Base-by-base conservation (phyloP, 2,113 vertebrate species). In the Cyanoliseus patagonus region DNA sequence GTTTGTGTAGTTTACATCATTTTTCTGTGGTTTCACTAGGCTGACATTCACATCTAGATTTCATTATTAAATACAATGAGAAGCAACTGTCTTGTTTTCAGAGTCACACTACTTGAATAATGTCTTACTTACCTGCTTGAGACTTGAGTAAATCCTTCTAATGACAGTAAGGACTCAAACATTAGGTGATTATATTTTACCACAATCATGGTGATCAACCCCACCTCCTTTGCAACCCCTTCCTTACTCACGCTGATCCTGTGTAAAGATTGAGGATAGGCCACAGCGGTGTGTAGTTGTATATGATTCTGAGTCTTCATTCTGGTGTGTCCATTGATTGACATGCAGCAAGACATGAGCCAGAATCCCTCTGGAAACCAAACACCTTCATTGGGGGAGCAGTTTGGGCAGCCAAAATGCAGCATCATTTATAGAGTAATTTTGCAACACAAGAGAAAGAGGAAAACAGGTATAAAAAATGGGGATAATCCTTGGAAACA, bases 131-230 rank as follows among this genome's bases (percentile, higher is more conserved):
- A 33, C 22, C 11, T 93, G 33, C 47, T 33, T 37, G 68, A 81
- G 31, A n/a, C 47, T 59, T 35, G 41, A 55, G 51, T 57, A 47
- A 49, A 62, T 66, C 53, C 49, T 30, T 70, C 44, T 83, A 55
- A 46, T 75, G 64, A 19, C 22, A 46, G 17, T 8, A 63, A 46
- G 33, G 37, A 62, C 44, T 67, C 39, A 72, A 35, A 51, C 39
- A 13, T 47, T 37, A 67, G 30, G 7, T 86, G 47, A 37, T 75
- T 64, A 3, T 72, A 17, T 64, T 78, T 88, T 82, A 55, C 18
- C 47, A n/a, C 8, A 24, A 0, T 61, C 5, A 0, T 31, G 16
- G 23, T 57, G 11, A 75, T 61, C 28, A 72, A 1, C 5, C 6
- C 22, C 17, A 55, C 23, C 6, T 86, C 41, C 46, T 74, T 61